Evolutionary conservation across 2,888 invertebrate genomes (phyloP).

Genomic region (Noctua janthina): DNA sequence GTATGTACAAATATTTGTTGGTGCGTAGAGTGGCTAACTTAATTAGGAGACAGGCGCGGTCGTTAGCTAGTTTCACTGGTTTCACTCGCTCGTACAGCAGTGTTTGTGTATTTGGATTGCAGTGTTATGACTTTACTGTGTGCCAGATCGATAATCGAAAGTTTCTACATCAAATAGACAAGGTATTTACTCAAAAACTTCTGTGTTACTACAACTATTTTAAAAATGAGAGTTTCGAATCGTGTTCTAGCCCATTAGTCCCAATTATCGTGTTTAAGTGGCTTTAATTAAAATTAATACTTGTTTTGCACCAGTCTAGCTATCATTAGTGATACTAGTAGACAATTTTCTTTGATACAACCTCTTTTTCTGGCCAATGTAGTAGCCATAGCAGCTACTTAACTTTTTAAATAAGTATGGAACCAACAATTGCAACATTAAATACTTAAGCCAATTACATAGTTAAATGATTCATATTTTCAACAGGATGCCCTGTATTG

Average conservation of each 20-base stretch:
- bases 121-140: conserved; percentile 72
- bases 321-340: conserved; percentile 18
- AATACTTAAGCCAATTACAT: conserved; percentile 5
- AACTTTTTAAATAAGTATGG: background rate
- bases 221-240: conserved; percentile 52
- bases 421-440: background rate
- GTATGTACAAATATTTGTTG: conserved; percentile 67
- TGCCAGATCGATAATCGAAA: conserved; percentile 62
- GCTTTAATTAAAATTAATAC: conserved; percentile 55
- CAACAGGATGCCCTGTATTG: conserved; percentile 24
- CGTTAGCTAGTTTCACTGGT: conserved; percentile 60
- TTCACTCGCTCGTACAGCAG: conserved; percentile 51
- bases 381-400: too few relatives aligned
- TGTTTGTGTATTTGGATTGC: conserved; percentile 78
- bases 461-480: conserved; percentile 41
- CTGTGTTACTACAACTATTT: conserved; percentile 24
- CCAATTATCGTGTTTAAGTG: conserved; percentile 59
- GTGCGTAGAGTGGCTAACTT: conserved; percentile 75
- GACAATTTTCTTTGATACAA: conserved; percentile 8
- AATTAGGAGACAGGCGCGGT: conserved; percentile 76
- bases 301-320: conserved; percentile 37
- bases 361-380: background rate
- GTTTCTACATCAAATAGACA: conserved; percentile 49
- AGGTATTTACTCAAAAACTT: conserved; percentile 49
- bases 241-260: conserved; percentile 53